Percentiles rank a stretch among this genome's conserved stretches.
Evolutionary conservation across 1,140 invertebrate genomes (phyloP).

Genomic region (Onthophagus taurus): DNA sequence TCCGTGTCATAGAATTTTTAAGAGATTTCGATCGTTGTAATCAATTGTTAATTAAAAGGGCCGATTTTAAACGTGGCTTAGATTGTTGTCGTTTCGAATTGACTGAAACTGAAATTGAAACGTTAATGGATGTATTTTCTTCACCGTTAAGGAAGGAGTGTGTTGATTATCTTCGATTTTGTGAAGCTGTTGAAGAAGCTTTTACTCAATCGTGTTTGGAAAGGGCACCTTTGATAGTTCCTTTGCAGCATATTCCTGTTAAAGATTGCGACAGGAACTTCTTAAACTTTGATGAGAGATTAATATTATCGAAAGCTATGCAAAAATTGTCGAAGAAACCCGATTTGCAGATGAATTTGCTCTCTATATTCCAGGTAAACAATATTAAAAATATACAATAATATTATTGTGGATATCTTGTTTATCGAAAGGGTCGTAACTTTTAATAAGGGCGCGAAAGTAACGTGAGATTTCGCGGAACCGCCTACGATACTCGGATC

Average conservation of each 20-base stretch:
- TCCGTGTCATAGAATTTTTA: constrained; percentile 53
- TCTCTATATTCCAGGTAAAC: constrained; percentile 43
- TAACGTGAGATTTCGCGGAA: not conserved
- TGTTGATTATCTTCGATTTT: constrained; percentile 56
- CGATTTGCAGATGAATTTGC: constrained; percentile 53
- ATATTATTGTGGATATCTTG: not conserved
- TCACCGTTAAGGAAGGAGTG: constrained; percentile 43
- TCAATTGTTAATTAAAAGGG: constrained; percentile 46
- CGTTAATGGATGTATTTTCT: constrained; percentile 51
- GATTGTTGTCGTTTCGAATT: constrained; percentile 51
- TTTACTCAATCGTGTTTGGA: constrained; percentile 52
- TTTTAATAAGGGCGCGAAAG: not conserved
- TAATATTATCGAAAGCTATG: constrained; percentile 46
- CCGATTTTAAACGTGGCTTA: constrained; percentile 54
- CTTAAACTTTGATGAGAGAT: constrained; percentile 59
- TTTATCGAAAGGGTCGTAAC: not conserved
- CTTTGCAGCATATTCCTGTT: constrained; percentile 52
- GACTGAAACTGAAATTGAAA: constrained; percentile 48
- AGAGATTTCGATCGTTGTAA: constrained; percentile 50
- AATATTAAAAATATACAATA: not conserved
- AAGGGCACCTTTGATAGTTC: constrained; percentile 50
- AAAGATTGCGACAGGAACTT: constrained; percentile 49
- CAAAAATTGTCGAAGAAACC: constrained; percentile 51
- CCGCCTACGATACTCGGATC: not conserved
- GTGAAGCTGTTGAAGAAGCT: constrained; percentile 51